phyloP scores from a whole-genome alignment of 2,113 vertebrate genomes.

The Morone chrysops region DNA sequence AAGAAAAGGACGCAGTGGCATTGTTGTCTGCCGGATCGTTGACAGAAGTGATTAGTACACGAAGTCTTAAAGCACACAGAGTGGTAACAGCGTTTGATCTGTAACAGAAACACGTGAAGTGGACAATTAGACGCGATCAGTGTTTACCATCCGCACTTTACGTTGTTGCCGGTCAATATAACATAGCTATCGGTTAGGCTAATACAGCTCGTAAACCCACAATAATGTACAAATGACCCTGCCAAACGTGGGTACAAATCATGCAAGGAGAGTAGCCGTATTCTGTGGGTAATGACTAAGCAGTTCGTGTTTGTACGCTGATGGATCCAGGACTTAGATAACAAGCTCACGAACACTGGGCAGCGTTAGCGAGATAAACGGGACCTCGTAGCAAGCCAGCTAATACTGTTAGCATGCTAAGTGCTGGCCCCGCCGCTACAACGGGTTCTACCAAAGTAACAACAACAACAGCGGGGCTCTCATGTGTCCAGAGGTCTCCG shows the following conservation, averaged over 20 bases:
- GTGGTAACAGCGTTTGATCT: no score
- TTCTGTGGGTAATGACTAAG: not conserved
- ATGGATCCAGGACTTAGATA: slow-evolving; percentile 5
- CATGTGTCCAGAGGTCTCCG: not conserved
- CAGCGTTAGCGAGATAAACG: slow-evolving; percentile 31
- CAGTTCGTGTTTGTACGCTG: not conserved
- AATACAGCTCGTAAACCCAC: not conserved
- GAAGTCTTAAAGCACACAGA: not conserved
- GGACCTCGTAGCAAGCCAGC: slow-evolving; percentile 20
- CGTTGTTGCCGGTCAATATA: not conserved
- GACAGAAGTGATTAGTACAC: not conserved
- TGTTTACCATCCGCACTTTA: not conserved
- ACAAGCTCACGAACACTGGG: slow-evolving; percentile 16
- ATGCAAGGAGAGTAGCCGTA: accelerated
- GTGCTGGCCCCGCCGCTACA: not conserved
- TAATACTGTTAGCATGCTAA: slow-evolving; percentile 69
- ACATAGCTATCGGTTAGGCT: slow-evolving; percentile 1
- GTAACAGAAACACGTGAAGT: not conserved
- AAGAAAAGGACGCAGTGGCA: slow-evolving; percentile 32
- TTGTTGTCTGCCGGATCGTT: slow-evolving; percentile 24
- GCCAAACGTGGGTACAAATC: not conserved
- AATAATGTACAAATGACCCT: not conserved
- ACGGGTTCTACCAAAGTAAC: not conserved
- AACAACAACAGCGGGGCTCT: not conserved
- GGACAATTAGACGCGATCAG: not conserved